These are phyloP conservation scores for Sebastes paucispinis DNA, from an alignment of 2,797 vertebrate genomes.

Conservation along the genomic window DNA sequence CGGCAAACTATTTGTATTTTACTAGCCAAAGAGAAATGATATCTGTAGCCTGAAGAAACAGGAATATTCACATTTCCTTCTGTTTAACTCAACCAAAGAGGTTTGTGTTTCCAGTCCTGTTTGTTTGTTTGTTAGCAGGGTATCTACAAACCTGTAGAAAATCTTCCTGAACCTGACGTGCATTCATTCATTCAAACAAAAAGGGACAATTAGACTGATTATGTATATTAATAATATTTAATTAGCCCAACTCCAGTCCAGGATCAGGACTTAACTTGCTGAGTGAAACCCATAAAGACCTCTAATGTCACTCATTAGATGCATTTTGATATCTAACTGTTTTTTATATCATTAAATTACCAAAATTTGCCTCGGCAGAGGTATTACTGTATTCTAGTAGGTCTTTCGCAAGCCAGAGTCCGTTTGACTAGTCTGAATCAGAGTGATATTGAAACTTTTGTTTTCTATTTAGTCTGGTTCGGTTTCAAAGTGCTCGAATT, in stretches of 20 bases:
- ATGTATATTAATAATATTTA: not conserved
- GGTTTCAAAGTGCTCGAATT: too few species aligned
- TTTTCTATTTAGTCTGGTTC: too few species aligned
- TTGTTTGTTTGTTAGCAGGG: not conserved
- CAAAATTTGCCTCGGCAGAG: not conserved
- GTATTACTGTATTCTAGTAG: not conserved
- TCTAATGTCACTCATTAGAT: not conserved
- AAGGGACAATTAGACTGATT: too few species aligned
- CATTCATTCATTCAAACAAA: too few species aligned
- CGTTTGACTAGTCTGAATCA: too few species aligned
- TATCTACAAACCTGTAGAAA: too few species aligned
- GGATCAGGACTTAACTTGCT: not conserved
- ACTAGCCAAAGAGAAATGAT: not conserved
- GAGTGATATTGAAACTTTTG: too few species aligned
- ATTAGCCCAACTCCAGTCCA: too few species aligned
- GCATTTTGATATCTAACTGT: too few species aligned
- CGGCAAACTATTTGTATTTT: not conserved
- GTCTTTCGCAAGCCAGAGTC: too few species aligned
- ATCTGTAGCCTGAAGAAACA: not conserved
- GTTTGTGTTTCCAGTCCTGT: not conserved
- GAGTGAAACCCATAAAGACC: not conserved
- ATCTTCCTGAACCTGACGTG: too few species aligned
- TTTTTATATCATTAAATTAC: not conserved
- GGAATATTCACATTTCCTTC: not conserved
- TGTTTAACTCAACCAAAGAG: not conserved